Evolutionary conservation across 2,113 vertebrate genomes (phyloP).

Genomic region (Lanius collurio): DNA sequence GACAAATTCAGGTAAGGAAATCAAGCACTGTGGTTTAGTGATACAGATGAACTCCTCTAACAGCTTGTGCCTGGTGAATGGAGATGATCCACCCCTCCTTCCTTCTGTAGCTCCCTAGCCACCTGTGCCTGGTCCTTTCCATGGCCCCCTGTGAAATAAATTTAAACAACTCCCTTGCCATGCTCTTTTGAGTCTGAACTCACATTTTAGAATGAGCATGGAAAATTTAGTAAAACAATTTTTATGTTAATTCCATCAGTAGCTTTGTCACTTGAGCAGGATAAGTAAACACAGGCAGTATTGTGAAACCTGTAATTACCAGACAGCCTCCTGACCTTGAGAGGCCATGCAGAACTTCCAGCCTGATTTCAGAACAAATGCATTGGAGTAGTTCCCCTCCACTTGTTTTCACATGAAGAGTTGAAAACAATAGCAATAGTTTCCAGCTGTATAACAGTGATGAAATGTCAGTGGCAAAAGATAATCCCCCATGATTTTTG

Average conservation of each 20-base stretch:
- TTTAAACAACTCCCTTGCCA: background rate
- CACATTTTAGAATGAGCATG: background rate
- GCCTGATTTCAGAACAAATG: background rate
- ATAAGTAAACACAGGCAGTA: background rate
- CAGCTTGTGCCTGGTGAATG: background rate
- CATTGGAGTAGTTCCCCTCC: background rate
- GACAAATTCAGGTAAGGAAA: background rate
- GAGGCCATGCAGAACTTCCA: background rate
- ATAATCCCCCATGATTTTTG: background rate
- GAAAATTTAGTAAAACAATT: background rate
- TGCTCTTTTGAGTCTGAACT: background rate
- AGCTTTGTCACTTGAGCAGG: background rate
- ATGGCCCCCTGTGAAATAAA: background rate
- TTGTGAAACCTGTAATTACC: background rate
- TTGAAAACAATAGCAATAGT: background rate
- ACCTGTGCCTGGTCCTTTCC: background rate
- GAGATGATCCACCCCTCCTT: background rate
- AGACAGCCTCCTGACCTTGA: background rate
- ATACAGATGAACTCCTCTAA: background rate
- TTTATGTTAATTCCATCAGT: background rate
- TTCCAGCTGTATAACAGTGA: background rate
- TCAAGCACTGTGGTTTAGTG: background rate
- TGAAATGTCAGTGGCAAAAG: background rate
- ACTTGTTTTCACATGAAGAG: background rate
- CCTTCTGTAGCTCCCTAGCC: background rate